Base-by-base conservation (phyloP, 2,113 vertebrate species). In the Vulpes lagopus region DNA sequence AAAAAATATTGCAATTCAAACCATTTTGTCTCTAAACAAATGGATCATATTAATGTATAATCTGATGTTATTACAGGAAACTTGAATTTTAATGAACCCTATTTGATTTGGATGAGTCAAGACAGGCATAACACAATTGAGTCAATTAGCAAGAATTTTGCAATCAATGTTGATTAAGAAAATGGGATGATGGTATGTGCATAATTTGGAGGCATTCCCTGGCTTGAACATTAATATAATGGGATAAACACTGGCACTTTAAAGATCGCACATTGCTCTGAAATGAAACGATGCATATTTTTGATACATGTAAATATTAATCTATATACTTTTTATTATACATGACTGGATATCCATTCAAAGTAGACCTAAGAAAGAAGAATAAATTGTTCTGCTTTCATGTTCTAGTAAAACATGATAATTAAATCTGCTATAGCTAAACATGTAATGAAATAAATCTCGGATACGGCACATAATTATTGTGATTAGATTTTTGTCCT, bases 101-200 rank as follows among this genome's bases (percentile, higher is more conserved):
- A 81, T 96, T 97, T 98, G 98, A 98, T 96, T 97, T 98, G 95
- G 78, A 97, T 97, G 96, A 98, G 92, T 94, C 94, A 95, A 97
- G 97, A 97, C 94, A 98, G 82, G 97, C 97, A 96, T 97, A 97
- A 97, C 96, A 97, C 92, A 98, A 98, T 93, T 94, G 96, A 97
- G 96, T 95, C 96, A 97, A 98, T 98, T 98, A 98, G 96, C 80
- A 96, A 94, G 76, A 96, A 98, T 97, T 98, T 94, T 97, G 96
- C 94, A 98, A 98, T 98, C 98, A 97, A 62, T 96, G 97, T 95
- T 98, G 92, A 98, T 98, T 98, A 98, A 96, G 94, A 92, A 97
- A 97, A 97, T 97, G 55, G 35, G 81, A 90, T 96, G 92, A 96
- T 84, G 60, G 96, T 96, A 97, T 97, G 92, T 94, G 55, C 49